Percentiles rank a stretch among this genome's conserved stretches.
Conservation (phyloP, 1,140 invertebrate genomes). For the Holotrichia oblita region DNA sequence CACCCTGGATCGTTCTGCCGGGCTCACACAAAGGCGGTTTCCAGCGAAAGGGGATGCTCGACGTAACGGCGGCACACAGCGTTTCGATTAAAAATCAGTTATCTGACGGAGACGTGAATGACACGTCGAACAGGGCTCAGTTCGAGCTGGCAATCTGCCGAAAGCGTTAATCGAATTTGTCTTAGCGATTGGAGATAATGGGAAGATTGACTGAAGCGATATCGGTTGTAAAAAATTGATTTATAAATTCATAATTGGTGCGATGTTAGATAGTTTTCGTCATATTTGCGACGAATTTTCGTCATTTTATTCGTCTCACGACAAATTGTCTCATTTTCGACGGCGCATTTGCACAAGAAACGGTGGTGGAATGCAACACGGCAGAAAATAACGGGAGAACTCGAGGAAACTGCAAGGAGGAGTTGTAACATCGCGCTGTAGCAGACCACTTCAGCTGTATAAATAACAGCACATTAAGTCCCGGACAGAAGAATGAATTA, state of each 20-base stretch:
- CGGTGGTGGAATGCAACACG: no score
- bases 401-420: neutral
- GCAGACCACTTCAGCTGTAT: constrained; percentile 27
- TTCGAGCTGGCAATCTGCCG: neutral
- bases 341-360: no score
- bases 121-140: constrained; percentile 1
- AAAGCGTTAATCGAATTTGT: neutral
- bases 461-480: constrained; percentile 34
- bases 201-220: neutral
- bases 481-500: constrained; percentile 31
- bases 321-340: no score
- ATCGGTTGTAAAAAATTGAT: neutral
- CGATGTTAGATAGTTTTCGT: no score
- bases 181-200: neutral
- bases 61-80: neutral
- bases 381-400: no score
- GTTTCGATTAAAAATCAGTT: constrained; percentile 6
- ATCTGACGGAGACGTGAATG: neutral
- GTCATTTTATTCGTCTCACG: no score
- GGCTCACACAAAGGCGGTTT: neutral
- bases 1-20: neutral
- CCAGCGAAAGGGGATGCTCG: neutral
- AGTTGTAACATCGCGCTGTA: neutral
- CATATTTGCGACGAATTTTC: no score
- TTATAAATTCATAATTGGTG: neutral